A percentile compares a stretch with the other conserved stretches of the same genome.
Evolutionary conservation across 2,113 vertebrate genomes (phyloP).

Genomic region (Monarcha castaneiventris): DNA sequence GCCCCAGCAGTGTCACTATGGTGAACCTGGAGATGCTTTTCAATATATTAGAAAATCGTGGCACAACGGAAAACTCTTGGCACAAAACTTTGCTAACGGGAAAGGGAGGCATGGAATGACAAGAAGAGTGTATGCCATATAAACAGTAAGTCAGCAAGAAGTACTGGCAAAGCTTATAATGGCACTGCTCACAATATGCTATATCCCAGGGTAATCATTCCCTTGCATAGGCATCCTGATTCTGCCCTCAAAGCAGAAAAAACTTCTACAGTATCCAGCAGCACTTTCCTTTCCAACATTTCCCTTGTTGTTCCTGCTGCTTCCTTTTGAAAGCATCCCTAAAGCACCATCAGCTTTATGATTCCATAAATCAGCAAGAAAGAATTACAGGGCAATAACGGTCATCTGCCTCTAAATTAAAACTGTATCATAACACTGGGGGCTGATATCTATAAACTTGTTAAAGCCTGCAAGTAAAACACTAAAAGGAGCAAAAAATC

Average conservation of each 20-base stretch:
- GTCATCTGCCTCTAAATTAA: slow-evolving; percentile 64
- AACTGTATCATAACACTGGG: slow-evolving; percentile 23
- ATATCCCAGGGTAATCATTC: background rate
- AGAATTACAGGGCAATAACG: slow-evolving; percentile 47
- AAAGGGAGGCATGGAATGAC: background rate
- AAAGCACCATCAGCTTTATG: slow-evolving; percentile 55
- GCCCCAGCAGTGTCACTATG: too few relatives aligned
- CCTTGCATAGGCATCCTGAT: background rate
- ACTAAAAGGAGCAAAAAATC: slow-evolving; percentile 11
- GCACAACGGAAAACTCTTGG: background rate
- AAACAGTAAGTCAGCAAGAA: background rate
- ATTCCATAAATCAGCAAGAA: slow-evolving; percentile 61
- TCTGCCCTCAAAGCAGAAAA: background rate
- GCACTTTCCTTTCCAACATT: background rate
- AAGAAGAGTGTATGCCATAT: background rate
- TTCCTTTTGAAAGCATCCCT: slow-evolving; percentile 16
- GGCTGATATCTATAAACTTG: slow-evolving; percentile 17
- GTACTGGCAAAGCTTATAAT: background rate
- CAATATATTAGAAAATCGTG: background rate
- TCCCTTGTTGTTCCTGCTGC: background rate
- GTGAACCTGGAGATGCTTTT: background rate
- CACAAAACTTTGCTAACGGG: background rate
- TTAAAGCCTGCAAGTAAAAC: slow-evolving; percentile 24
- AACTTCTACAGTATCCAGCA: background rate
- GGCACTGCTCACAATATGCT: background rate